These are phyloP conservation scores for Cynocephalus volans DNA, from an alignment of 2,113 vertebrate species.

Conservation along the genomic window DNA sequence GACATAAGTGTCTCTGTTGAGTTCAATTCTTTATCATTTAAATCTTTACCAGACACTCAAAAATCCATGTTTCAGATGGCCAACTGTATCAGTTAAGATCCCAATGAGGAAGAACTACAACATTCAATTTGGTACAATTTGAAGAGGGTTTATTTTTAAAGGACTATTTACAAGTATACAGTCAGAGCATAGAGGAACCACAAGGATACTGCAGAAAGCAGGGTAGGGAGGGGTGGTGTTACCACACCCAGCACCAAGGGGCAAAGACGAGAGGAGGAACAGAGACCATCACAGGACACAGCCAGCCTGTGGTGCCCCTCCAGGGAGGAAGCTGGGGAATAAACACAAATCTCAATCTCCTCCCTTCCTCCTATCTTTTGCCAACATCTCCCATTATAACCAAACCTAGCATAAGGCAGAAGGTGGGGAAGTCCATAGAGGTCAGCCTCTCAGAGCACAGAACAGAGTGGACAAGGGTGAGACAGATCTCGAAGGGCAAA, in stretches of 20 bases:
- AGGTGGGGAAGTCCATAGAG: neutral
- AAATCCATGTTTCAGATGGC: slow-evolving; percentile 13
- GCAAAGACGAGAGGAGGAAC: neutral
- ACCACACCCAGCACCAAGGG: neutral
- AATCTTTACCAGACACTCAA: slow-evolving; percentile 31
- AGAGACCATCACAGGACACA: neutral
- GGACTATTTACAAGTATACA: neutral
- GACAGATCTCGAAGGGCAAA: neutral
- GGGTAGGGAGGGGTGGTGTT: neutral
- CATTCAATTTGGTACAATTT: neutral
- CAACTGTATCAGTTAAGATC: neutral
- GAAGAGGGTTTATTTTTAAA: slow-evolving; percentile 39
- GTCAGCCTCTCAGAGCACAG: neutral
- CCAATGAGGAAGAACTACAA: neutral
- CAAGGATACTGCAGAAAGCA: neutral
- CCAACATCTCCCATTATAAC: neutral
- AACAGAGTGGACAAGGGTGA: neutral
- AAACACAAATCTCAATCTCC: neutral
- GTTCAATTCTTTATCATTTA: slow-evolving; percentile 37
- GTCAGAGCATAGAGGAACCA: neutral
- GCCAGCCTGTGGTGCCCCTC: neutral
- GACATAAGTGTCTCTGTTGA: neutral
- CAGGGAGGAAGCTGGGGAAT: neutral
- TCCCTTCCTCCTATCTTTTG: neutral
- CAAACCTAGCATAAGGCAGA: neutral